Evolutionary conservation across 2,888 invertebrate genomes (phyloP).

Genomic region (Diogma glabrata): DNA sequence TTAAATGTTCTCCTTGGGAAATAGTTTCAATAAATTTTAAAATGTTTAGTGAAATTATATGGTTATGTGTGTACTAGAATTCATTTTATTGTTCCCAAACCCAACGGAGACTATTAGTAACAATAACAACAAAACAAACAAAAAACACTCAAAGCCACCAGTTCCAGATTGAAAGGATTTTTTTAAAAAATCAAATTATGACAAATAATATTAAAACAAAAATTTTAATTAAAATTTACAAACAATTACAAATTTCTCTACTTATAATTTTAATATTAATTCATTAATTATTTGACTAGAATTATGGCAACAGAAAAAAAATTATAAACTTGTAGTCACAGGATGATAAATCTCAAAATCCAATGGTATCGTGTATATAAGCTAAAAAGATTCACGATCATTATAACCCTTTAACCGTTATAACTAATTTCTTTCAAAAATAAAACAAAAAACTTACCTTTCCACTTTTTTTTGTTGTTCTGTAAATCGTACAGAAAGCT

Average conservation of each 20-base stretch:
- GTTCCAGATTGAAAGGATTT: constrained; percentile 3
- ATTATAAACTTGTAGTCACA: constrained; percentile 26
- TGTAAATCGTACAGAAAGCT: constrained; percentile 71
- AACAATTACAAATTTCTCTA: not conserved
- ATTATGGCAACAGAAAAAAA: not conserved
- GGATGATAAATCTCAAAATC: constrained; percentile 38
- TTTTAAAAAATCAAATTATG: constrained; percentile 5
- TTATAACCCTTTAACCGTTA: not conserved
- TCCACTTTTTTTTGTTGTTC: constrained; percentile 46
- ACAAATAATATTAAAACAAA: too few relatives aligned
- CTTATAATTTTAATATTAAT: not conserved
- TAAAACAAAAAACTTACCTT: constrained; percentile 45
- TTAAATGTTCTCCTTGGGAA: too few relatives aligned
- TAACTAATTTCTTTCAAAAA: not conserved
- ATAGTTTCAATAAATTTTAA: too few relatives aligned
- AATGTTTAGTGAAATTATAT: too few relatives aligned
- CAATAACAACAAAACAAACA: not conserved
- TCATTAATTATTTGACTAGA: constrained; percentile 4
- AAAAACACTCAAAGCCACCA: constrained; percentile 5
- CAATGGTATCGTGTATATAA: constrained; percentile 37
- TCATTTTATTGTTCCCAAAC: too few relatives aligned
- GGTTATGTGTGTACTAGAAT: too few relatives aligned
- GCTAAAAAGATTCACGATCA: constrained; percentile 28
- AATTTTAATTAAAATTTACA: not conserved
- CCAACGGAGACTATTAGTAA: too few relatives aligned